Percentiles rank a stretch among this genome's conserved stretches.
These are phyloP conservation scores for Unio pictorum DNA, from an alignment of 2,888 invertebrate species.

Conservation along the genomic window DNA sequence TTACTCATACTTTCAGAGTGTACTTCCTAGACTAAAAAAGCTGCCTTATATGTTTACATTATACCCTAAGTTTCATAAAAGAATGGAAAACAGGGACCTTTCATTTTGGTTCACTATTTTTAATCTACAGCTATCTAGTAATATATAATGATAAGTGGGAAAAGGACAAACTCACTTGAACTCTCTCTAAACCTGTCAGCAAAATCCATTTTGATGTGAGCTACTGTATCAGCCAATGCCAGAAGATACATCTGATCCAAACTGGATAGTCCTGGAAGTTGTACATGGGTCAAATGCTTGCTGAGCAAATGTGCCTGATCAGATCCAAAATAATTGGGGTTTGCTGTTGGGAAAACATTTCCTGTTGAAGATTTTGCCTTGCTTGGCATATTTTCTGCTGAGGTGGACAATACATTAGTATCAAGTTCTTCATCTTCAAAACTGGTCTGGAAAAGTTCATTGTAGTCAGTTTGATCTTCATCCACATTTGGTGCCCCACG, in stretches of 20 bases:
- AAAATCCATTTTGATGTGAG: constrained; percentile 72
- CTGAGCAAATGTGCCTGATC: constrained; percentile 59
- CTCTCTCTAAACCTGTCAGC: constrained; percentile 50
- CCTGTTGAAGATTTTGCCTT: constrained; percentile 73
- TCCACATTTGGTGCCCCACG: constrained; percentile 15
- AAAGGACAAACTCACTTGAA: too few relatives aligned
- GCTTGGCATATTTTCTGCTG: constrained; percentile 77
- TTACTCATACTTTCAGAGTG: too few relatives aligned
- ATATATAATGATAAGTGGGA: too few relatives aligned
- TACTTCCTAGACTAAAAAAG: too few relatives aligned
- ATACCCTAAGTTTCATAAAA: too few relatives aligned
- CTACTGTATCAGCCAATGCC: constrained; percentile 97
- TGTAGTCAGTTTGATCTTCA: constrained; percentile 79
- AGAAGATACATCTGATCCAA: constrained; percentile 99
- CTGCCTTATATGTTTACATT: too few relatives aligned
- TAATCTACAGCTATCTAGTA: too few relatives aligned
- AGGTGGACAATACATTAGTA: constrained; percentile 49
- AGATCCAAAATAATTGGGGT: constrained; percentile 60
- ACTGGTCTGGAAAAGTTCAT: constrained; percentile 81
- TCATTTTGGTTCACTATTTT: too few relatives aligned
- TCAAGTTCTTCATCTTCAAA: constrained; percentile 49
- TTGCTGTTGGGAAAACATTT: constrained; percentile 18
- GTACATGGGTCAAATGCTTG: constrained; percentile 85
- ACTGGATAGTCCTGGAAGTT: constrained; percentile 85
- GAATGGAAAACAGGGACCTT: too few relatives aligned